These are phyloP conservation scores for Volucella inanis DNA, from an alignment of 2,888 invertebrate genomes.

Conservation along the genomic window DNA sequence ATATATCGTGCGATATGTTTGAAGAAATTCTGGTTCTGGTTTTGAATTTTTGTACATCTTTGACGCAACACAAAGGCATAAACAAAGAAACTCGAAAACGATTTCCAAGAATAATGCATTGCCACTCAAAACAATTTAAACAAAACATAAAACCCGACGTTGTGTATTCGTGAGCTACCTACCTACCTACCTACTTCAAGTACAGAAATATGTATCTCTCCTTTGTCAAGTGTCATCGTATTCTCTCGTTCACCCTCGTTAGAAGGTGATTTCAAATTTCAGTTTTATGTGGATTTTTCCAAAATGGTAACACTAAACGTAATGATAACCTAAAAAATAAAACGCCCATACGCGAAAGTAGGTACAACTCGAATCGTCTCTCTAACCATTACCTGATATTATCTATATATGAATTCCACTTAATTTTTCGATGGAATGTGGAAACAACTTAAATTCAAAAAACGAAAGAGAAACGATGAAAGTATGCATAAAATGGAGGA, in stretches of 20 bases:
- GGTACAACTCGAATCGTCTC: conserved; percentile 7
- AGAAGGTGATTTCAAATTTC: conserved; percentile 34
- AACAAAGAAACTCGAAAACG: conserved; percentile 25
- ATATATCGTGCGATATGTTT: no score
- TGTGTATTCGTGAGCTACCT: neutral
- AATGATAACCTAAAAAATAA: conserved; percentile 26
- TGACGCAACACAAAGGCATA: neutral
- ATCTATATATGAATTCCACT: conserved; percentile 31
- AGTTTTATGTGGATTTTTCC: neutral
- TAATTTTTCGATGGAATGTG: conserved; percentile 37
- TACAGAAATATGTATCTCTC: neutral
- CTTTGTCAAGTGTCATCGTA: neutral
- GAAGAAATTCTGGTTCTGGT: no score
- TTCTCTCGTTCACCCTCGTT: conserved; percentile 18
- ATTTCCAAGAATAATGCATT: conserved; percentile 26
- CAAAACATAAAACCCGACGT: conserved; percentile 20
- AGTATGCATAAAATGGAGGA: conserved; percentile 41
- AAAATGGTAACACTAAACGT: conserved; percentile 11
- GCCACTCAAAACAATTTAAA: neutral
- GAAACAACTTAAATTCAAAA: neutral
- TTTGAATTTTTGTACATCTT: conserved; percentile 6
- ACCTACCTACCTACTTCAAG: neutral
- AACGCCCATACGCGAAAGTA: conserved; percentile 14
- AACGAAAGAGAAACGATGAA: conserved; percentile 27
- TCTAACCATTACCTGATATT: conserved; percentile 48